Evolutionary conservation across 2,113 vertebrate species (phyloP).

Genomic region (Sphyrna mokarran): DNA sequence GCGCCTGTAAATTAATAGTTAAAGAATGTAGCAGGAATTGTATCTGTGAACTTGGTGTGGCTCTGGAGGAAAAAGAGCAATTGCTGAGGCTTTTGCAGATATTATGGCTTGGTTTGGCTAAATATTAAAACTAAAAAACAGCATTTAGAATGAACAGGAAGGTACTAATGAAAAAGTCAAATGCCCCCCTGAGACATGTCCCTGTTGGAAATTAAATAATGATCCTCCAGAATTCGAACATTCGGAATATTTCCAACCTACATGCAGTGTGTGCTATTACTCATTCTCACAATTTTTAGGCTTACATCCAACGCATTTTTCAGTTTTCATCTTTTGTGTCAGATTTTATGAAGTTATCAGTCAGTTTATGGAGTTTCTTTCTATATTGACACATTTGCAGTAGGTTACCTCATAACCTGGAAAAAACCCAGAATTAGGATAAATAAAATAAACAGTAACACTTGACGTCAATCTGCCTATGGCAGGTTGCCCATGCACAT

Average conservation of each 20-base stretch:
- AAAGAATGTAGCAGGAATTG: background rate
- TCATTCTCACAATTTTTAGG: background rate
- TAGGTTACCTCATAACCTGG: background rate
- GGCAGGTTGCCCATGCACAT: background rate
- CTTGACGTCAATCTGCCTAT: background rate
- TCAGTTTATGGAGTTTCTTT: background rate
- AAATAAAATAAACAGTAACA: background rate
- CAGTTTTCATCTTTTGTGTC: background rate
- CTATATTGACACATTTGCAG: background rate
- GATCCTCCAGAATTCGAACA: background rate
- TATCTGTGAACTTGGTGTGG: background rate
- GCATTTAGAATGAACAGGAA: background rate
- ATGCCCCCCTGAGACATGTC: no score
- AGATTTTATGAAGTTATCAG: background rate
- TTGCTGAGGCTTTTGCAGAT: background rate
- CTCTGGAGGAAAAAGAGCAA: background rate
- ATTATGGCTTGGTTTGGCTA: background rate
- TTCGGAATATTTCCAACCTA: background rate
- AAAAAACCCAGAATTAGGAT: background rate
- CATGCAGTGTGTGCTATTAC: background rate
- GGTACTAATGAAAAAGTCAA: background rate
- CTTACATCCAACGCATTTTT: background rate
- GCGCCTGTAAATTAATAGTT: background rate
- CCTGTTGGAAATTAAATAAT: background rate
- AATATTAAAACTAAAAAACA: background rate